phyloP scores from a whole-genome alignment of 2,797 vertebrate genomes.

The Loris lydekkerianus region DNA sequence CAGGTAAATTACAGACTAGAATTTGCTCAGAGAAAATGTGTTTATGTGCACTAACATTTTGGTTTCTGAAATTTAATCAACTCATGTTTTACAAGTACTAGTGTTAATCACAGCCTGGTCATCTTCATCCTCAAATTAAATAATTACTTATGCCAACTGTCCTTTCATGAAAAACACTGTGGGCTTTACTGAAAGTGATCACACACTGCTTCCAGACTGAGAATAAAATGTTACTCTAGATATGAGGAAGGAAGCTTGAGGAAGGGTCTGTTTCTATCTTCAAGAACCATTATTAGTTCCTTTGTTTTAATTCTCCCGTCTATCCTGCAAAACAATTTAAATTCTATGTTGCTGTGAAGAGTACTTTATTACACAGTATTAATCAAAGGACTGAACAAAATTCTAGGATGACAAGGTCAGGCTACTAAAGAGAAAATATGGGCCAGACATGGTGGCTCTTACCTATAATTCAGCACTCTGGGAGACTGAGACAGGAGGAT shows the following conservation, averaged over 20 bases:
- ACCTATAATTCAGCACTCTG: not conserved
- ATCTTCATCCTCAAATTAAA: not conserved
- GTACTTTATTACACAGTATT: not conserved
- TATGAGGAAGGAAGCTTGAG: not conserved
- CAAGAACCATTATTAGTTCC: not conserved
- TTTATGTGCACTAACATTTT: constrained; percentile 23
- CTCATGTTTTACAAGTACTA: not conserved
- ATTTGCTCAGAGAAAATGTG: not conserved
- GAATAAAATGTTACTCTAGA: not conserved
- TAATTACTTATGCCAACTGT: not conserved
- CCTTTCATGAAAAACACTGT: constrained; percentile 21
- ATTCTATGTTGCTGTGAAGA: not conserved
- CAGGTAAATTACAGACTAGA: not conserved
- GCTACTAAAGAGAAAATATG: not conserved
- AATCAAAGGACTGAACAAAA: constrained; percentile 22
- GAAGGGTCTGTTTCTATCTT: not conserved
- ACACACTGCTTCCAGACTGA: not conserved
- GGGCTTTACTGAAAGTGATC: not conserved
- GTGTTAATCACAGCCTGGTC: not conserved
- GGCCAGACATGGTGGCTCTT: not conserved
- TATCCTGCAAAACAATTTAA: not conserved
- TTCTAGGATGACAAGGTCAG: not conserved
- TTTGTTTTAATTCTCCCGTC: constrained; percentile 33
- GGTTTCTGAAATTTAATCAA: constrained; percentile 56
- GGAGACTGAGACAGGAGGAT: not conserved